Base-by-base conservation (phyloP, 2,888 invertebrate genomes). In the Melanophora roralis region DNA sequence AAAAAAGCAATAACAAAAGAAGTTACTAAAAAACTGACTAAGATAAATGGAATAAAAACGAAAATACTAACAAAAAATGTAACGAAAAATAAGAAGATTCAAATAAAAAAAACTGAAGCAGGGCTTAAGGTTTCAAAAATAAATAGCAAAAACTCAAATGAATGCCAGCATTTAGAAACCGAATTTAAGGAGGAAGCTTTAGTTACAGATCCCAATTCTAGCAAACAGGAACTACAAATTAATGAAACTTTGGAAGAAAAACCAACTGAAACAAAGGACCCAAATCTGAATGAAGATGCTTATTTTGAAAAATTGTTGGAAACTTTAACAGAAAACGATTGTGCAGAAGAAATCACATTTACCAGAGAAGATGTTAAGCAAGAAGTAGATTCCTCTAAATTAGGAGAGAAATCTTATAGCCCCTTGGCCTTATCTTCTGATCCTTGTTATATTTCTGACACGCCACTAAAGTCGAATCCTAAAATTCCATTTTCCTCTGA, bases 301-400 rank as follows among this genome's bases (percentile, higher is more conserved):
- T 73, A 65, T 57, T 12, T 73, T 4, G 73, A 65, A 16, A 73
- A 65, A 11, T 57, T 73, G 12, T 40, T 73, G 27, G 64, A 65
- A 65, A 73, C 65, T 45, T 65, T 73, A 65, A 73, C 73, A 2
- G 64, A 71, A 34, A 53, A 19, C 34, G 47, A 62, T n/a, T 16
- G 21, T 9, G 27, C 19, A 8, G 51, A 27, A 6, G 57, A 71
- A 40, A 51, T n/a, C 49, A 7, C 9, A 34, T 62, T n/a, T n/a
- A n/a, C n/a, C n/a, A n/a, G n/a, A n/a, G n/a, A n/a, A n/a, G n/a
- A n/a, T n/a, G n/a, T n/a, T n/a, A 85, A 87, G 1, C 84, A 83
- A 14, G 82, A 79, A 51, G 5, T 14, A 1, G 23, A 27, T 27
- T n/a, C n/a, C n/a, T n/a, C n/a, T n/a, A 27, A 27, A 27, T 27